Base-by-base conservation (phyloP, 1,140 invertebrate genomes). In the Neocloeon triangulifer region DNA sequence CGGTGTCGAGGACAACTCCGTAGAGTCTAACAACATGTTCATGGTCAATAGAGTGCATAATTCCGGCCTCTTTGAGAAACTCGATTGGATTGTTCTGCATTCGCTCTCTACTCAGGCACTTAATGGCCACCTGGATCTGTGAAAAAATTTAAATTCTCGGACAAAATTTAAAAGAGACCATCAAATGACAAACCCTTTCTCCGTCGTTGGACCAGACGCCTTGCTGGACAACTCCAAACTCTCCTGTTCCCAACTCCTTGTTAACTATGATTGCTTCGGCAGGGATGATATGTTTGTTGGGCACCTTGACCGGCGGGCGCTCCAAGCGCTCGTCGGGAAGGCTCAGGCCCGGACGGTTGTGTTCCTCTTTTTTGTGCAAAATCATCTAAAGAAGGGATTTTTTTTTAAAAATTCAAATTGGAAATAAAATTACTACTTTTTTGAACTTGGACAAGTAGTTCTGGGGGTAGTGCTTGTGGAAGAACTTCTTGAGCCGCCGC, bases 181-280 rank as follows among this genome's bases (percentile, higher is more conserved):
- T 25, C 4, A 29, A 8, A 14, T 16, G 5, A 52, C 64, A 59
- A 53, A 84, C 78, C 51, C 84, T 66, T 52, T 89, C 77, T 31
- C 81, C 82, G 40, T 81, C 79, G 49, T 88, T 84, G n/a, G 84
- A 89, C 91, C 91, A 97, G 3, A 94, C 80, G 3, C 86, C 92
- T 53, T 96, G 91, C 45, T 94, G 89, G 0, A 97, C 92, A 5
- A 89, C 75, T 6, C 92, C 92, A 61, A 98, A 97, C 50, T 98
- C 91, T 9, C 94, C 92, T 39, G 74, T 77, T 15, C 91, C 91
- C 10, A 97, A 53, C 50, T 91, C 82, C 53, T 94, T 94, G 49
- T 89, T 88, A 4, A 95, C 74, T 21, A 77, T 74, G 42, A 98
- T 91, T 28, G 76, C 74, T 44, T 95, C 86, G 3, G 79, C 69